Conservation (phyloP, 1,140 invertebrate genomes). For the Luehdorfia chinensis region DNA sequence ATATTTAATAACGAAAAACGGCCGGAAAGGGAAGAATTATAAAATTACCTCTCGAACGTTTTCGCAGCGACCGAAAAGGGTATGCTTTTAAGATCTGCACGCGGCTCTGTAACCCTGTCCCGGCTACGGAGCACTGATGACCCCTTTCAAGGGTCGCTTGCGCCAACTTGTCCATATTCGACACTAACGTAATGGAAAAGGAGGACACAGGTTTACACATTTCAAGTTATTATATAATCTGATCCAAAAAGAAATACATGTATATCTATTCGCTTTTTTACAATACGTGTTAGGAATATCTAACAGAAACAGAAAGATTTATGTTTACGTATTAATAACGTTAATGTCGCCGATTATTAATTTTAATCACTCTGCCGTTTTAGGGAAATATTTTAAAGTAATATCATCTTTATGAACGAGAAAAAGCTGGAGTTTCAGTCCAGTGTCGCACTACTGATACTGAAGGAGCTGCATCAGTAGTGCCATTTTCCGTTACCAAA, state of each 20-base stretch:
- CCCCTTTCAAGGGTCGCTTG: constrained; percentile 43
- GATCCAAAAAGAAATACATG: constrained; percentile 4
- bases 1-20: constrained; percentile 68
- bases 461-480: too few relatives aligned
- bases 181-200: constrained; percentile 15
- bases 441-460: too few relatives aligned
- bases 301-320: too few relatives aligned
- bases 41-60: constrained; percentile 69
- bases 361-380: too few relatives aligned
- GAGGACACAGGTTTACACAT: neutral
- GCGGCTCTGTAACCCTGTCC: constrained; percentile 27
- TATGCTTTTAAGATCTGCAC: constrained; percentile 51
- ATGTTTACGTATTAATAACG: too few relatives aligned
- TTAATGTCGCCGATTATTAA: too few relatives aligned
- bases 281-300: too few relatives aligned
- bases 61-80: constrained; percentile 44
- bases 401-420: too few relatives aligned
- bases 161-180: constrained; percentile 27
- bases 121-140: constrained; percentile 32
- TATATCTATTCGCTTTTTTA: too few relatives aligned
- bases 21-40: constrained; percentile 69
- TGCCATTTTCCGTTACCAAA: too few relatives aligned
- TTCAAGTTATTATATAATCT: neutral
- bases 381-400: too few relatives aligned
- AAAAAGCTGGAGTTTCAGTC: too few relatives aligned